A percentile compares a stretch with the other conserved stretches of the same genome.
Conservation (phyloP, 2,797 vertebrate species). For the Lagorchestes hirsutus region DNA sequence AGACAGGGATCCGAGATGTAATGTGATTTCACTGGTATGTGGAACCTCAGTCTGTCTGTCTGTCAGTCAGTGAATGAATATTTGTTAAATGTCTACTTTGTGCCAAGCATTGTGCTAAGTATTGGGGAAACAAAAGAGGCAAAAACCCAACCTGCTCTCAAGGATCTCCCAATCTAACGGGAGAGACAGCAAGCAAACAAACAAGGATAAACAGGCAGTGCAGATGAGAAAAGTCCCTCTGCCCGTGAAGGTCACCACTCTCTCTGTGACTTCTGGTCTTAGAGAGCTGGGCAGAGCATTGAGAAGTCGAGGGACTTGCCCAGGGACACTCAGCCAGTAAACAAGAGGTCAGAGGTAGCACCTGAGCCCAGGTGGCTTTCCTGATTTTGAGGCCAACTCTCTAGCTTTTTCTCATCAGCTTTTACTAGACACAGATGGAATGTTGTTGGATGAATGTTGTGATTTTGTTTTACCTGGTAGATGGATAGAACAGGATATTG, state of each 20-base stretch:
- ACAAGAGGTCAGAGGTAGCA: not conserved
- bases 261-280: not conserved
- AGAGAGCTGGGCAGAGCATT: not conserved
- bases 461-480: constrained; percentile 38
- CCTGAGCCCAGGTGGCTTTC: too few species aligned
- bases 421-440: not conserved
- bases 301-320: not conserved
- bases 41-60: not conserved
- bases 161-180: not conserved
- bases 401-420: not conserved
- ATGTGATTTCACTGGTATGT: not conserved
- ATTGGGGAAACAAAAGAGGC: not conserved
- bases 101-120: not conserved
- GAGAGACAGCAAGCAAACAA: not conserved
- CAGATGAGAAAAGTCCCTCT: not conserved
- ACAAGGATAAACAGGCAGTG: not conserved
- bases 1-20: not conserved
- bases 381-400: not conserved
- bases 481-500: constrained; percentile 26
- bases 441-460: not conserved
- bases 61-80: not conserved
- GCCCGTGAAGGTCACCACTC: not conserved
- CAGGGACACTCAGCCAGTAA: not conserved
- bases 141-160: not conserved
- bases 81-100: not conserved